Base-by-base conservation (phyloP, 2,797 vertebrate genomes). In the Limnodromus scolopaceus region DNA sequence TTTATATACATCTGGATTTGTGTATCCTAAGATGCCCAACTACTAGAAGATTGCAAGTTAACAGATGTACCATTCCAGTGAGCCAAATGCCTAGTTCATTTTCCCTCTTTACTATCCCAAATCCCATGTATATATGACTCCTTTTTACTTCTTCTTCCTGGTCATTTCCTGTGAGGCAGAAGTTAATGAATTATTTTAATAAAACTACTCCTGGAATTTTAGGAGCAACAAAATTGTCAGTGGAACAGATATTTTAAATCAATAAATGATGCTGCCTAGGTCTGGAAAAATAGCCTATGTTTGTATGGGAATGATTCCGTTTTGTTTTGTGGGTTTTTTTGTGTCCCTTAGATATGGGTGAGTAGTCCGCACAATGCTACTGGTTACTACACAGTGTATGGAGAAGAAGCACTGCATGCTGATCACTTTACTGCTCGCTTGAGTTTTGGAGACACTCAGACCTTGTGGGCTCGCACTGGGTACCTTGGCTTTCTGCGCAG, bases 401-500 rank as follows among this genome's bases (percentile, higher is more conserved):
- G 99, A 2, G 99, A 99, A 86, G 99, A 99, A 95, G 98, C 98
- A 0, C 98, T 99, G 91, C 99, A 99, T 0, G 99, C 99, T 0
- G 99, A 99, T 96, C 99, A 99, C 98, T 99, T 99, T 86, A 99
- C 98, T 81, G 99, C 99, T 75, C 98, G 97, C 82, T 98, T 99
- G 63, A 99, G 99, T 93, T 99, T 99, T 4, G 99, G 99, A 19
- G 99, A 99, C 97, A 99, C 99, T 0, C 99, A 99, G 96, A 99
- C 99, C 0, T 32, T 99, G 8, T 99, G 99, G 99, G 99, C 99
- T 1, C 98, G 99, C 72, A 99, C 99, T 0, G 99, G 99, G 5
- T 99, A 99, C 98, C 98, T 99, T 45, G 99, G 99, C 94, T 99
- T 99, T 96, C 98, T 99, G 80, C 98, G 99, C 43, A 98, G 99